Conservation (phyloP, 2,797 vertebrate genomes). For the Typhlichthys eigenmanni region DNA sequence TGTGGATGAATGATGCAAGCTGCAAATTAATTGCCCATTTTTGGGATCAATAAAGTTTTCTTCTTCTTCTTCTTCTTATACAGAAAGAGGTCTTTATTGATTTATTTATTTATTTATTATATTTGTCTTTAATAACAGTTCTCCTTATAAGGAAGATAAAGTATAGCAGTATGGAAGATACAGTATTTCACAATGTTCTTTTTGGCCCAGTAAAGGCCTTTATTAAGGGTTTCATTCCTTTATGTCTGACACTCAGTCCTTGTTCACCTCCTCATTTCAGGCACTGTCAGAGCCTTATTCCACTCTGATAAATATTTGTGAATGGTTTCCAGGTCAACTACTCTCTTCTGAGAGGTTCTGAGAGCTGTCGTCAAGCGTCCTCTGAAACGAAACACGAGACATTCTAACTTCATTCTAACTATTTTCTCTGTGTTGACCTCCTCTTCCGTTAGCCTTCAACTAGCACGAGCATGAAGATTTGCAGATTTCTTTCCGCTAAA, state of each 20-base stretch:
- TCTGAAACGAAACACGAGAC: constrained; percentile 44
- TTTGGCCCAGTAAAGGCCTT: constrained; percentile 55
- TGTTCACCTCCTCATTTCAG: constrained; percentile 51
- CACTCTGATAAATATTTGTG: constrained; percentile 67
- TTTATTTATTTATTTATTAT: constrained; percentile 24
- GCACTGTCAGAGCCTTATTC: constrained; percentile 53
- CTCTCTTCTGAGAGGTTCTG: constrained; percentile 23
- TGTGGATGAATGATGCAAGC: too few species aligned
- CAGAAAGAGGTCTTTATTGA: background rate
- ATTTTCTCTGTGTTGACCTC: constrained; percentile 18
- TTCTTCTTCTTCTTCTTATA: too few species aligned
- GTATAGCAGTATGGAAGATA: constrained; percentile 12
- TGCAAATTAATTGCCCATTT: too few species aligned
- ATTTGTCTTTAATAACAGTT: constrained; percentile 32
- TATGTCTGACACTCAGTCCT: constrained; percentile 57
- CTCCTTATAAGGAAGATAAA: constrained; percentile 48
- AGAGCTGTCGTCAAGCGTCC: constrained; percentile 40
- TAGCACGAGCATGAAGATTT: constrained; percentile 15
- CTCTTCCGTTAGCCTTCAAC: background rate
- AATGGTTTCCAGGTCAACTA: constrained; percentile 61
- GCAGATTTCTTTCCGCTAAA: background rate
- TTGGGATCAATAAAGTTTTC: too few species aligned
- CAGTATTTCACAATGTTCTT: constrained; percentile 54
- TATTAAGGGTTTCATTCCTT: constrained; percentile 63
- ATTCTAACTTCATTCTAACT: constrained; percentile 13